These are phyloP conservation scores for Actenoides lindsayi DNA, from an alignment of 2,113 vertebrate genomes.

Conservation along the genomic window DNA sequence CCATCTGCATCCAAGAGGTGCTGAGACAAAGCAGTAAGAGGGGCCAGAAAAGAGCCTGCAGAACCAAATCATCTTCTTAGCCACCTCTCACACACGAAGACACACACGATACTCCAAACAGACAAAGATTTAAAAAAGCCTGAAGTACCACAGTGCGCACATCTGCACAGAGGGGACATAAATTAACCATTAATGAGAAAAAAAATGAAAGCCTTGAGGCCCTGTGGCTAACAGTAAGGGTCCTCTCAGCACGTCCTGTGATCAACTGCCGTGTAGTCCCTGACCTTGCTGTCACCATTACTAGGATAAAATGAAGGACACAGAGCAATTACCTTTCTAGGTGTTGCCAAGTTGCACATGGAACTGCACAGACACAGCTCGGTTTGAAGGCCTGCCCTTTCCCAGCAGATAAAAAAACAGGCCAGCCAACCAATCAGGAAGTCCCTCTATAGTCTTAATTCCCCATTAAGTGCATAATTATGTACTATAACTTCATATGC, in stretches of 20 bases:
- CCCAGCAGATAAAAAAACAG: neutral
- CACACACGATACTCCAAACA: neutral
- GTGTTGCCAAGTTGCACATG: fast-evolving
- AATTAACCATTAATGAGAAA: neutral
- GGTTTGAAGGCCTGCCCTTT: neutral
- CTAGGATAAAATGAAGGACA: neutral
- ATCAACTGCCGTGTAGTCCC: neutral
- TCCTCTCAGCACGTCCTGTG: neutral
- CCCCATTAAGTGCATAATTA: neutral
- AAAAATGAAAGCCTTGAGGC: neutral
- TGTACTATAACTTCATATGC: neutral
- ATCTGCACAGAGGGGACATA: fast-evolving
- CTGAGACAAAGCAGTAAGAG: neutral
- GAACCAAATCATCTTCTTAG: neutral
- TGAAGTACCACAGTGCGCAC: fast-evolving
- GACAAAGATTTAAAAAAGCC: neutral
- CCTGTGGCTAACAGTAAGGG: neutral
- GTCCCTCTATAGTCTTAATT: neutral
- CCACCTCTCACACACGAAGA: fast-evolving
- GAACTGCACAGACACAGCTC: neutral
- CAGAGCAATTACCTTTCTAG: neutral
- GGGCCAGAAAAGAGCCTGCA: neutral
- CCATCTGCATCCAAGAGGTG: neutral
- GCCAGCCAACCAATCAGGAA: neutral
- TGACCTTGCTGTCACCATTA: neutral